Conservation (phyloP, 1,140 invertebrate species). For the Hydropsyche tenuis region DNA sequence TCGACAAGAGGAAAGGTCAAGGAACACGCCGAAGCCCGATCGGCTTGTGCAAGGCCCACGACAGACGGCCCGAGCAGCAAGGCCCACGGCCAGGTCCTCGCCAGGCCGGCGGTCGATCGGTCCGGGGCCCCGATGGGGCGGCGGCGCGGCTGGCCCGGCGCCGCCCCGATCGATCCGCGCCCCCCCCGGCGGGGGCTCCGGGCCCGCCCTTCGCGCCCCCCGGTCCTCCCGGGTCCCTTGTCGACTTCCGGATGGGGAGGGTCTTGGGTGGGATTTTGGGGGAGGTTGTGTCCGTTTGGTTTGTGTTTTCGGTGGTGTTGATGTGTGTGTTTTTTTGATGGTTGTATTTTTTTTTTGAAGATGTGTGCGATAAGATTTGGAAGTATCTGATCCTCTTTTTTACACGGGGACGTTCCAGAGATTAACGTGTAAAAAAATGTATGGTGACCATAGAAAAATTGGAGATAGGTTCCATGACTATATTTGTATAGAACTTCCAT, state of each 20-base stretch:
- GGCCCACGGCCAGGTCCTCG: slow-evolving; percentile 2
- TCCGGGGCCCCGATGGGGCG: background rate
- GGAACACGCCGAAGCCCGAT: background rate
- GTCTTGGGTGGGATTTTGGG: too few species aligned
- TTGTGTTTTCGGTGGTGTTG: too few species aligned
- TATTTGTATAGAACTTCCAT: too few species aligned
- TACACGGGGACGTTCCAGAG: too few species aligned
- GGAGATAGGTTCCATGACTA: too few species aligned
- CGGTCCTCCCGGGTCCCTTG: background rate
- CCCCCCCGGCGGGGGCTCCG: background rate
- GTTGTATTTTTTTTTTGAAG: too few species aligned
- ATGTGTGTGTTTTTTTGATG: too few species aligned
- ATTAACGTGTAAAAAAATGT: too few species aligned
- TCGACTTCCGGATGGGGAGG: background rate
- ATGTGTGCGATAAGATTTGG: too few species aligned
- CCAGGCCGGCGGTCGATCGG: background rate
- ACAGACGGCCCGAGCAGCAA: background rate
- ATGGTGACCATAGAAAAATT: too few species aligned
- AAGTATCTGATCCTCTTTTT: too few species aligned
- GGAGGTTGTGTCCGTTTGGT: too few species aligned
- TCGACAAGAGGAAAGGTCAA: background rate
- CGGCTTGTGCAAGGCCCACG: background rate
- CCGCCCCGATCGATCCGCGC: slow-evolving; percentile 32
- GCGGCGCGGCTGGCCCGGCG: slow-evolving; percentile 1
- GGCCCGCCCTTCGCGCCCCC: background rate